Percentiles rank a stretch among this genome's conserved stretches.
These are phyloP conservation scores for Notoglanidium macrostoma DNA, from an alignment of 2,797 vertebrate genomes.

Conservation along the genomic window DNA sequence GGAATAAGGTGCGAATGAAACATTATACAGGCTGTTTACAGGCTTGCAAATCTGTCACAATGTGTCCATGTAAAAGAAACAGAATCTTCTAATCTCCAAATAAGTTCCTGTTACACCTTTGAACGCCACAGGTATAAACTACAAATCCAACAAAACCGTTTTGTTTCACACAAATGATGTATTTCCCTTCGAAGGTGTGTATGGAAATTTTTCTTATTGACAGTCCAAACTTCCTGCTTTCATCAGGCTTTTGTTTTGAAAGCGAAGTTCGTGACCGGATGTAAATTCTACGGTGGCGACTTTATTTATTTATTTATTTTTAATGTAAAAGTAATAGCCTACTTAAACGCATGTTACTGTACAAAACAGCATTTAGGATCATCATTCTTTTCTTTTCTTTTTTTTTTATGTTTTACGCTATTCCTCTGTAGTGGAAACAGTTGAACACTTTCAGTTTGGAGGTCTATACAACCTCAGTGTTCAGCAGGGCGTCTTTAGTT, in stretches of 20 bases:
- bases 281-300: background rate
- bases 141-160: background rate
- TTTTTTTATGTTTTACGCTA: background rate
- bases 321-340: background rate
- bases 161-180: background rate
- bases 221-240: constrained; percentile 14
- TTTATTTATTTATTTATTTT: background rate
- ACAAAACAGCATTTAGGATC: background rate
- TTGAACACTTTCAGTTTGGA: background rate
- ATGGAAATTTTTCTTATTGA: background rate
- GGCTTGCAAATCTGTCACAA: background rate
- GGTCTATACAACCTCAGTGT: no score
- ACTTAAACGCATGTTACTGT: background rate
- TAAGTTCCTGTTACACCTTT: background rate
- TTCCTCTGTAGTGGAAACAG: background rate
- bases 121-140: background rate
- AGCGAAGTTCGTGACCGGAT: constrained; percentile 18
- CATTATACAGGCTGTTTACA: constrained; percentile 15
- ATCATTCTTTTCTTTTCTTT: background rate
- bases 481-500: background rate
- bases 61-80: background rate
- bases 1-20: background rate
- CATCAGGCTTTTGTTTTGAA: constrained; percentile 23
- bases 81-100: no score
- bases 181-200: background rate